These are phyloP conservation scores for Ochotona princeps DNA, from an alignment of 2,113 vertebrate species.

Conservation along the genomic window DNA sequence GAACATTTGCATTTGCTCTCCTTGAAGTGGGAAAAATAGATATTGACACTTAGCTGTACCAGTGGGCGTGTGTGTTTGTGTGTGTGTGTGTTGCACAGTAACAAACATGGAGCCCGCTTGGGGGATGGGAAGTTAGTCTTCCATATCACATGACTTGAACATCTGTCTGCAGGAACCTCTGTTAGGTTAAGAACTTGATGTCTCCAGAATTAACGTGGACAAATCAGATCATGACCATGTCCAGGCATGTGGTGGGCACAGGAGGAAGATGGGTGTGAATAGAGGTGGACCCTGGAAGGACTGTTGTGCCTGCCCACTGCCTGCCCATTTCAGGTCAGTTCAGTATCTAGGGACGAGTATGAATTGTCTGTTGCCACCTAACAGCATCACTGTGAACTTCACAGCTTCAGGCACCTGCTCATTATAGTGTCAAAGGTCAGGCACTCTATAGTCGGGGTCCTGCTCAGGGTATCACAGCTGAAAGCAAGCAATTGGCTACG, in stretches of 20 bases:
- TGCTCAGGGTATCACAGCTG: background rate
- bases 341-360: fast-evolving
- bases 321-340: background rate
- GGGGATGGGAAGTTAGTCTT: background rate
- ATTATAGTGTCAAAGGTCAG: background rate
- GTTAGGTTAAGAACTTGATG: background rate
- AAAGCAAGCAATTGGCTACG: background rate
- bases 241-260: background rate
- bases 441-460: background rate
- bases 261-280: background rate
- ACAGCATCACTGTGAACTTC: background rate
- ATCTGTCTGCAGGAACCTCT: background rate
- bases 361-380: background rate
- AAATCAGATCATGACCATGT: background rate
- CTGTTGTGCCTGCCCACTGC: background rate
- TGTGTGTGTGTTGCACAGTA: background rate
- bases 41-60: background rate
- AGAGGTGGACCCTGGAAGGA: background rate
- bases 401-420: background rate
- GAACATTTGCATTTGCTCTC: background rate
- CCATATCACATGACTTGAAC: background rate
- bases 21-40: background rate
- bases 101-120: background rate
- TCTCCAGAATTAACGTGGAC: slow-evolving; percentile 5
- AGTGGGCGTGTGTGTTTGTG: background rate